Percentiles rank a stretch among this genome's conserved stretches.
Conservation (phyloP, 2,113 vertebrate species). For the Xiphophorus couchianus region DNA sequence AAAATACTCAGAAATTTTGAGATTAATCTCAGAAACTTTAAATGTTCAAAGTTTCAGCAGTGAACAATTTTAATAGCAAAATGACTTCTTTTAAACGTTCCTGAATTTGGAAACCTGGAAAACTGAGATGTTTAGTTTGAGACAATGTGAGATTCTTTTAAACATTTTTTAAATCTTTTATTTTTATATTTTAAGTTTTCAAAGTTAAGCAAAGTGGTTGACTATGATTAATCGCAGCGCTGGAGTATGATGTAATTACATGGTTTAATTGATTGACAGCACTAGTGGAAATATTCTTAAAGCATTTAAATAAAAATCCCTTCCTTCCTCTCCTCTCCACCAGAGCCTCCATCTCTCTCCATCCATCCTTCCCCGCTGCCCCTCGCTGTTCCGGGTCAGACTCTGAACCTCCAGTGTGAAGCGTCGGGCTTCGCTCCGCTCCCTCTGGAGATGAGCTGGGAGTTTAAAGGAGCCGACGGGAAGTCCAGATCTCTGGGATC, state of each 20-base stretch:
- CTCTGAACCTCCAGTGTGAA: conserved; percentile 75
- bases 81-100: no score
- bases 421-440: conserved; percentile 83
- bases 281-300: not conserved
- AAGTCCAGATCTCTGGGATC: conserved; percentile 57
- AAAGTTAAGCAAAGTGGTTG: no score
- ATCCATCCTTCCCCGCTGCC: conserved; percentile 75
- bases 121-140: no score
- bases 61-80: no score
- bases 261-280: no score
- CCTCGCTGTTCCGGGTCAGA: conserved; percentile 66
- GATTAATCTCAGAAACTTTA: no score
- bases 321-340: not conserved
- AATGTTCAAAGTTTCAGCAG: no score
- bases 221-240: no score
- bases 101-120: no score
- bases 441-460: conserved; percentile 81
- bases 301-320: not conserved
- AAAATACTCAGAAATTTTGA: no score
- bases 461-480: conserved; percentile 56
- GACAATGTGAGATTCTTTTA: no score
- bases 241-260: no score
- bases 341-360: conserved; percentile 67
- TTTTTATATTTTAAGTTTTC: accelerated
- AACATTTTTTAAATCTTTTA: accelerated